Evolutionary conservation across 2,113 vertebrate genomes (phyloP).

Genomic region (Poeciliopsis occidentalis): DNA sequence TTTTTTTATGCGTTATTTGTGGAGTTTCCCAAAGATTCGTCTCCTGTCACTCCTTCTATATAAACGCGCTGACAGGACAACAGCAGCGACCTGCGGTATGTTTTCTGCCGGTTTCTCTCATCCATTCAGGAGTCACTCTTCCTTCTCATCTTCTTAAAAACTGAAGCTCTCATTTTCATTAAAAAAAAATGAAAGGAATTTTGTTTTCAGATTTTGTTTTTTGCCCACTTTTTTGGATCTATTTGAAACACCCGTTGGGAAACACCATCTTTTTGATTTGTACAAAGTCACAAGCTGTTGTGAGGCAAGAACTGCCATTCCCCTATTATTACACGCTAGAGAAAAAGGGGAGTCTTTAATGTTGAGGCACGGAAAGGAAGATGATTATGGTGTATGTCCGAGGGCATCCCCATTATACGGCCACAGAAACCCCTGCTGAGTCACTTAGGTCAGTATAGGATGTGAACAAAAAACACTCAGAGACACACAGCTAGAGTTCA

Average conservation of each 20-base stretch:
- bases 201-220: slow-evolving; percentile 1
- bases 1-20: slow-evolving; percentile 53
- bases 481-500: slow-evolving; percentile 16
- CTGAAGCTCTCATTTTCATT: not conserved
- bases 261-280: slow-evolving; percentile 61
- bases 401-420: slow-evolving; percentile 71
- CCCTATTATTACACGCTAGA: slow-evolving; percentile 75
- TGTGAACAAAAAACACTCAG: slow-evolving; percentile 47
- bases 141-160: not conserved
- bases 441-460: slow-evolving; percentile 67
- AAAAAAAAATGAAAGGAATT: not conserved
- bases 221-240: not conserved
- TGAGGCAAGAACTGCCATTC: slow-evolving; percentile 63
- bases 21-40: slow-evolving; percentile 54
- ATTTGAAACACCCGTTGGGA: slow-evolving; percentile 38
- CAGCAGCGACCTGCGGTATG: slow-evolving; percentile 47
- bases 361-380: slow-evolving; percentile 68
- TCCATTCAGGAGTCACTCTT: slow-evolving; percentile 7
- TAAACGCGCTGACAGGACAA: slow-evolving; percentile 3
- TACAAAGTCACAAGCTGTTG: slow-evolving; percentile 70
- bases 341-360: slow-evolving; percentile 72
- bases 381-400: slow-evolving; percentile 76
- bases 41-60: slow-evolving; percentile 53
- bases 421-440: slow-evolving; percentile 73
- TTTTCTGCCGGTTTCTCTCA: slow-evolving; percentile 22